These are phyloP conservation scores for Dioctria linearis DNA, from an alignment of 2,888 invertebrate species.

Conservation along the genomic window DNA sequence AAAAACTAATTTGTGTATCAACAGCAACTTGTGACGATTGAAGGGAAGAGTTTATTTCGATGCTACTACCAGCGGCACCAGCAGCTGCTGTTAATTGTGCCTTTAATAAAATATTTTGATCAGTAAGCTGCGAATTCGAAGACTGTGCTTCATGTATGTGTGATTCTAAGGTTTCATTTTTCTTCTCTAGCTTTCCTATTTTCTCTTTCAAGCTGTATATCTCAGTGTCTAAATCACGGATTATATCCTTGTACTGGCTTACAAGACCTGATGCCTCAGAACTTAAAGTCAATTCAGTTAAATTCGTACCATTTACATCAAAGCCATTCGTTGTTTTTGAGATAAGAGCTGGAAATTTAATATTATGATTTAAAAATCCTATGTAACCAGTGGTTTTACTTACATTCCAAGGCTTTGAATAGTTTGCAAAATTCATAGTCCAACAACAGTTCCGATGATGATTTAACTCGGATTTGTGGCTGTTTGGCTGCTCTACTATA, in stretches of 20 bases:
- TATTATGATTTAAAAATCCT: neutral
- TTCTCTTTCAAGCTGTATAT: conserved; percentile 70
- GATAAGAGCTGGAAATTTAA: conserved; percentile 70
- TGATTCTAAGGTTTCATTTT: conserved; percentile 66
- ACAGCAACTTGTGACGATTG: conserved; percentile 46
- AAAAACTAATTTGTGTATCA: conserved; percentile 59
- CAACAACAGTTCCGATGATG: conserved; percentile 84
- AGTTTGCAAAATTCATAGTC: conserved; percentile 96
- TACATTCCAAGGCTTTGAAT: conserved; percentile 86
- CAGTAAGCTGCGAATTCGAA: conserved; percentile 83
- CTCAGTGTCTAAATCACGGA: conserved; percentile 88
- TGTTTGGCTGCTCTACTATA: conserved; percentile 95
- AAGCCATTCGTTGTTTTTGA: conserved; percentile 73
- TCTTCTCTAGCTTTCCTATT: conserved; percentile 63
- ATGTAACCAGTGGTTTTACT: neutral
- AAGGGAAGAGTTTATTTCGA: conserved; percentile 1
- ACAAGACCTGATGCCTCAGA: conserved; percentile 70
- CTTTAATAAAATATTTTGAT: conserved; percentile 89
- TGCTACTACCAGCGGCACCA: conserved; percentile 28
- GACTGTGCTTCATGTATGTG: conserved; percentile 79
- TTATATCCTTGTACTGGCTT: conserved; percentile 88
- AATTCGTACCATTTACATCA: conserved; percentile 71
- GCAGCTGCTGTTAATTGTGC: conserved; percentile 76
- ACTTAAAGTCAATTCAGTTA: conserved; percentile 72
- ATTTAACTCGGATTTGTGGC: conserved; percentile 87